A percentile compares a stretch with the other conserved stretches of the same genome.
Conservation (phyloP, 2,113 vertebrate genomes). For the Athene cunicularia region DNA sequence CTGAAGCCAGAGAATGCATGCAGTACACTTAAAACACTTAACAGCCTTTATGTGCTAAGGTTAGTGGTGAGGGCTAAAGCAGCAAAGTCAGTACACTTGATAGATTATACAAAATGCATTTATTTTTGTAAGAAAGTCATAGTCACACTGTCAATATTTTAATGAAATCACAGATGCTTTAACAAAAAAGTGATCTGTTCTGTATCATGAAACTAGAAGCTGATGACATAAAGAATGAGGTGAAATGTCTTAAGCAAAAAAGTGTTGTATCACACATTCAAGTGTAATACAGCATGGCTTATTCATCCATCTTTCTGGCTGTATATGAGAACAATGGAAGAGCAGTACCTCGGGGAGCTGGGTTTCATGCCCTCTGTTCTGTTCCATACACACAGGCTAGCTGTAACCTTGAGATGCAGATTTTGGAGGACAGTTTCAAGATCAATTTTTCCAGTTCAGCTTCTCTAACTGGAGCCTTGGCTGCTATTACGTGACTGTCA, state of each 20-base stretch:
- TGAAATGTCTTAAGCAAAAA: neutral
- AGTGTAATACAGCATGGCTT: neutral
- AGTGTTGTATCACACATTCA: neutral
- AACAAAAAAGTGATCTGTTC: neutral
- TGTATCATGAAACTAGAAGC: neutral
- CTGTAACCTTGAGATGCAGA: constrained; percentile 59
- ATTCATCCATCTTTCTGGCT: constrained; percentile 54
- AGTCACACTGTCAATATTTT: constrained; percentile 36
- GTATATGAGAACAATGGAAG: neutral
- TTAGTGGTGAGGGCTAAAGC: neutral
- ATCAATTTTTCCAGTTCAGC: constrained; percentile 47
- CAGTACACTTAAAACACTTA: neutral
- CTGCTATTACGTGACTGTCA: neutral
- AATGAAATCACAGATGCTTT: neutral
- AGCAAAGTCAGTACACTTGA: neutral
- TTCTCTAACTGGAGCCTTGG: neutral
- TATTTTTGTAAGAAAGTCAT: neutral
- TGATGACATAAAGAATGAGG: neutral
- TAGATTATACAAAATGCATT: neutral
- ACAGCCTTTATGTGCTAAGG: neutral
- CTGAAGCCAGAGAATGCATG: neutral
- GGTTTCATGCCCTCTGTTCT: neutral
- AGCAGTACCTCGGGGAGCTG: neutral
- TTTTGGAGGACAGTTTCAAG: constrained; percentile 38
- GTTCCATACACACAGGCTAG: neutral